Base-by-base conservation (phyloP, 2,888 invertebrate genomes). In the Phengaris arion region DNA sequence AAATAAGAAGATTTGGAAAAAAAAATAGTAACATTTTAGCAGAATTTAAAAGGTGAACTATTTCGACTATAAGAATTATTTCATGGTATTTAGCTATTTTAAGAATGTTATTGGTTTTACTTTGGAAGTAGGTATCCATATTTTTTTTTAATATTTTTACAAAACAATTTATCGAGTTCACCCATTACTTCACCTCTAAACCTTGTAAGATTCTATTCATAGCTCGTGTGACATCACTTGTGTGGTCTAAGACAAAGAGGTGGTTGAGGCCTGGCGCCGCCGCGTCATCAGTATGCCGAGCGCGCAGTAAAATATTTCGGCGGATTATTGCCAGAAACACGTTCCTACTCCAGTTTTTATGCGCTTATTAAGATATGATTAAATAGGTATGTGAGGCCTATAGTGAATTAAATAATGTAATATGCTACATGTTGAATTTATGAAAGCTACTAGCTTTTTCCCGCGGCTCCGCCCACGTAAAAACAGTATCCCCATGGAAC, bases 181-280 rank as follows among this genome's bases (percentile, higher is more conserved):
- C 59, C 22, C 12, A 64, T 59, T 22, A 59, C 12, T 64, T 64
- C 64, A 64, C 64, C 64, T 64, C 64, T 9, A 64, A 64, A 64
- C 64, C 35, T 64, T 45, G 64, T 52, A 48, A 46, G 70, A 48
- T 48, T 48, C 22, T 72, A 72, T 72, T 72, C 52, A 52, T 72
- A 72, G 52, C 52, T 2, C 35, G 35, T 54, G 72, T 72, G 72
- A 72, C 72, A 72, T 72, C 72, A 72, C 13, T 15, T 9, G 59
- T 72, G 72, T 9, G 48, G 48, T 48, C 48, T 48, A 72, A 72
- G 72, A 72, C 72, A 72, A 72, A 52, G 72, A 72, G 72, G 72
- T 72, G 45, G 52, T 72, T 72, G 51, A 22, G 22, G 48, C 12
- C 70, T 72, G 72, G 72, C 72, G 72, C 72, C 72, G 72, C 72